These are phyloP conservation scores for Holacanthus passer DNA, from an alignment of 2,113 vertebrate genomes.

Conservation along the genomic window DNA sequence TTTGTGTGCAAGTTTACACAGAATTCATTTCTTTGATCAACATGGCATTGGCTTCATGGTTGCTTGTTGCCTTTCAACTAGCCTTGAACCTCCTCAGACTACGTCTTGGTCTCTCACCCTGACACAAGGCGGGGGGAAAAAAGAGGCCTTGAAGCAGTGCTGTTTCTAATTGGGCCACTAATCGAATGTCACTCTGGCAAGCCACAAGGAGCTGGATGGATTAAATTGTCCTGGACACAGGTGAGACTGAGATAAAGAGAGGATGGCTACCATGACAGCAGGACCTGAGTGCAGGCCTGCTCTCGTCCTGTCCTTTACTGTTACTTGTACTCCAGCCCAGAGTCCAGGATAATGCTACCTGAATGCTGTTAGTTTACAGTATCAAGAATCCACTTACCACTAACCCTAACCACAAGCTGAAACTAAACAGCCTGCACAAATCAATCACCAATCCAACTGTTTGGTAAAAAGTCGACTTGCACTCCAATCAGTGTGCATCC, in stretches of 20 bases:
- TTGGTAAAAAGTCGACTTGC: background rate
- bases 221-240: slow-evolving; percentile 81
- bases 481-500: background rate
- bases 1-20: background rate
- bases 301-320: slow-evolving; percentile 61
- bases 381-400: slow-evolving; percentile 9
- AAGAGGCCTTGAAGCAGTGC: slow-evolving; percentile 82
- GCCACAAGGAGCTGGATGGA: slow-evolving; percentile 81
- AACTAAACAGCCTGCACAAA: slow-evolving; percentile 11
- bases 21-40: slow-evolving; percentile 23
- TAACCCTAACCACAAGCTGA: slow-evolving; percentile 8
- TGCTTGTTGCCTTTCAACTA: slow-evolving; percentile 21
- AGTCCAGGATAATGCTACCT: slow-evolving; percentile 46
- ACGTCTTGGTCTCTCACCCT: slow-evolving; percentile 37
- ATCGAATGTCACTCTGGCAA: slow-evolving; percentile 88
- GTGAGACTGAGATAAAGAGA: slow-evolving; percentile 74
- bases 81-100: slow-evolving; percentile 40
- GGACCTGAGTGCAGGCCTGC: slow-evolving; percentile 64
- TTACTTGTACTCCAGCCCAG: slow-evolving; percentile 48
- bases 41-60: background rate
- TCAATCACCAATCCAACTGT: slow-evolving; percentile 5
- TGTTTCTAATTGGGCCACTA: slow-evolving; percentile 88
- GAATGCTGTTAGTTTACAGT: slow-evolving; percentile 29
- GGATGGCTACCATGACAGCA: slow-evolving; percentile 59
- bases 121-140: slow-evolving; percentile 39